Percentiles rank a stretch among this genome's conserved stretches.
Conservation (phyloP, 2,113 vertebrate species). For the Dipodomys stephensi region DNA sequence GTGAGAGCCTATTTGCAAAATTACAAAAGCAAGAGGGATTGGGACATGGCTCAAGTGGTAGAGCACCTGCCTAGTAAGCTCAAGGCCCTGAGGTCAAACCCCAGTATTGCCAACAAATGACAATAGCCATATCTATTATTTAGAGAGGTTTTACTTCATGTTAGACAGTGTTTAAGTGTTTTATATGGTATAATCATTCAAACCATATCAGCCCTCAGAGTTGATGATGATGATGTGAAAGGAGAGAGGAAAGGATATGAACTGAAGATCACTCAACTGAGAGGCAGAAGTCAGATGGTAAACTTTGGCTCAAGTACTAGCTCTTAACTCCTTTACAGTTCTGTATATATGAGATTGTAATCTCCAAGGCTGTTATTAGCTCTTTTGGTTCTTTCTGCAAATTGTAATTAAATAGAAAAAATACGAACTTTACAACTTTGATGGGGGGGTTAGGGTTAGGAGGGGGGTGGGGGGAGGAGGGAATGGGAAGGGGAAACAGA, state of each 20-base stretch:
- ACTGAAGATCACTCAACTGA: not conserved
- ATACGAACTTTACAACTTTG: not conserved
- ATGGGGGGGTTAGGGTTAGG: too few species aligned
- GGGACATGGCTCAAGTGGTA: too few species aligned
- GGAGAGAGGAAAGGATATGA: not conserved
- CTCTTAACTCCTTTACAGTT: not conserved
- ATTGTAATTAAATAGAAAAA: slow-evolving; percentile 15
- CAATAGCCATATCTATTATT: not conserved
- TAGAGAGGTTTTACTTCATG: not conserved
- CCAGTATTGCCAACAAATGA: too few species aligned
- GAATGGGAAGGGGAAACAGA: too few species aligned
- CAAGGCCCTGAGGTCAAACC: too few species aligned
- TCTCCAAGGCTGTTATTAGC: too few species aligned
- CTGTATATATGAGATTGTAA: not conserved
- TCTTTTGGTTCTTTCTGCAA: not conserved
- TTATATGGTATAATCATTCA: not conserved
- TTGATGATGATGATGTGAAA: not conserved
- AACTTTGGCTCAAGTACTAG: not conserved
- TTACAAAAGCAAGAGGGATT: too few species aligned
- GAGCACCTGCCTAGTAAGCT: too few species aligned
- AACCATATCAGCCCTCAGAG: not conserved
- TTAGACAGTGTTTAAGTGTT: not conserved
- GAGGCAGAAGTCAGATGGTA: not conserved
- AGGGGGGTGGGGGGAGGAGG: too few species aligned
- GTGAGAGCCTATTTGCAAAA: too few species aligned